phyloP scores from a whole-genome alignment of 2,888 invertebrate species.

The Hoplodrina blanda region DNA sequence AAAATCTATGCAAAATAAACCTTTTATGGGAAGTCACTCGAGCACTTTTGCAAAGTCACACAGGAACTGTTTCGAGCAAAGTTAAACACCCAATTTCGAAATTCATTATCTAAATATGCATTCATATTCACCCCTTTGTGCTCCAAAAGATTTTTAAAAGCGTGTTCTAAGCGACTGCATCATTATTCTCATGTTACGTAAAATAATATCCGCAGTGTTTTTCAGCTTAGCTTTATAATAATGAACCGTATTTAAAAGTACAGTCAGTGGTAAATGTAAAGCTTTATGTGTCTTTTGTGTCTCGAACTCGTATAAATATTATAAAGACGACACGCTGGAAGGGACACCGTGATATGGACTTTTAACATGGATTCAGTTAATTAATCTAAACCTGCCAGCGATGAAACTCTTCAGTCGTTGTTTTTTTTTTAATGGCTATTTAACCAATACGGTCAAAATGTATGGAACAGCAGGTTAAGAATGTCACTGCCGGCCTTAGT shows the following conservation, averaged over 20 bases:
- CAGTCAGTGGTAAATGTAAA: slow-evolving; percentile 13
- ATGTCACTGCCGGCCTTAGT: no score
- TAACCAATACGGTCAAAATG: no score
- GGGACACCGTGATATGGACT: no score
- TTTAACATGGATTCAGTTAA: no score
- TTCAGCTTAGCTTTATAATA: slow-evolving; percentile 22
- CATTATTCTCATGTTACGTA: slow-evolving; percentile 51
- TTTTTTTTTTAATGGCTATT: no score
- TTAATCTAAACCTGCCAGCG: no score
- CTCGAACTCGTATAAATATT: background rate
- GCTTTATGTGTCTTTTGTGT: slow-evolving; percentile 1
- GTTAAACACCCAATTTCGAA: slow-evolving; percentile 19
- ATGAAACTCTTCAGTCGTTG: no score
- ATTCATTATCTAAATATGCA: slow-evolving; percentile 35
- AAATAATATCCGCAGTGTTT: slow-evolving; percentile 45
- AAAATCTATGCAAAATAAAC: background rate
- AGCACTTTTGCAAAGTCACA: background rate
- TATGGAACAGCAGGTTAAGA: no score
- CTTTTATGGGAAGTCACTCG: background rate
- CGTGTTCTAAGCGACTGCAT: slow-evolving; percentile 43
- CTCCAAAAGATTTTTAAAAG: slow-evolving; percentile 41
- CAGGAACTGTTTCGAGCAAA: background rate
- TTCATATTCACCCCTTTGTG: slow-evolving; percentile 47
- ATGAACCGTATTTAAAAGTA: slow-evolving; percentile 31
- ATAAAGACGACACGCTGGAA: background rate